Base-by-base conservation (phyloP, 2,797 vertebrate genomes). In the Esox masquinongy region DNA sequence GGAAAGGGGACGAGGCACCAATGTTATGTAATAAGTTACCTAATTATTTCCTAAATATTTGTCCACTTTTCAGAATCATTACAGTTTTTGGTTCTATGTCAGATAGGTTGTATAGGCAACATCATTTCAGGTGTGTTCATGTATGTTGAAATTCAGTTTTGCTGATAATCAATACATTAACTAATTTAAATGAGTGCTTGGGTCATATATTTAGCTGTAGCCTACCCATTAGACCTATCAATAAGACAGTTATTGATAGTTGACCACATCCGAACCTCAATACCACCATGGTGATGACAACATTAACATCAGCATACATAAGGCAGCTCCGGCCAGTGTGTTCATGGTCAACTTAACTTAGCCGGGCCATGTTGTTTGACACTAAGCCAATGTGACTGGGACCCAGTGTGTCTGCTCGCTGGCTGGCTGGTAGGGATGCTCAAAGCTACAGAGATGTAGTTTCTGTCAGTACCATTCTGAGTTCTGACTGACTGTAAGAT, bases 341-440 rank as follows among this genome's bases (percentile, higher is more conserved):
- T 83, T 87, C 82, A 77, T 73, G 89, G 88, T 89, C 85, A 86
- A 78, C 86, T 85, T 75, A 83, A 85, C 81, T 88, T 85, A 85
- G 88, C 80, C 56, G 76, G 79, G 81, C 77, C 9, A 29, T 39
- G 59, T 66, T 2, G 73, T 82, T 82, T 91, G 91, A 93, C 81
- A 76, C 72, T 87, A 85, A 92, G 72, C 74, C 53, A 0, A 77
- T 81, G 53, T 89, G 91, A 90, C 92, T 85, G 82, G 72, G 82
- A 85, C 82, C 79, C 81, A 88, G 87, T 77, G 6, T 80, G 84
- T 68, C 51, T 75, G 74, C 73, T 85, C 78, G 74, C 56, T 75
- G 74, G 75, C 85, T 79, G 73, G 68, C 81, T 31, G 79, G 80
- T 81, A 61, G 47, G 29, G 84, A 82, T 81, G 83, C 82, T 85